Conservation (phyloP, 2,113 vertebrate species). For the Psilopogon haemacephalus region DNA sequence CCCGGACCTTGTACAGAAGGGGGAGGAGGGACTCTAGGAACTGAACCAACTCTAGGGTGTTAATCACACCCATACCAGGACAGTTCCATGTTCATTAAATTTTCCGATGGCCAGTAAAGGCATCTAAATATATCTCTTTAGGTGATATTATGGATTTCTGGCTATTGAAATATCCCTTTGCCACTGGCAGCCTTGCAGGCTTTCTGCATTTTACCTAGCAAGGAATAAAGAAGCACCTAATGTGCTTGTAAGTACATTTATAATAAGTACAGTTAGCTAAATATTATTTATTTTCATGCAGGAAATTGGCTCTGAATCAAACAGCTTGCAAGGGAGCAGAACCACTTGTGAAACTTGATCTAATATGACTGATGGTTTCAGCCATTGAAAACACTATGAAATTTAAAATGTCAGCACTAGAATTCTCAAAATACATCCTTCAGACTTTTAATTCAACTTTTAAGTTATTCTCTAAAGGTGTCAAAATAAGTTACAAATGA, state of each 20-base stretch:
- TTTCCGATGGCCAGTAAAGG: not conserved
- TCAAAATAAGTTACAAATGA: not conserved
- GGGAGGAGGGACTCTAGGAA: no score
- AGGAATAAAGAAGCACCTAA: not conserved
- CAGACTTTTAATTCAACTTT: not conserved
- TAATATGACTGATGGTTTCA: not conserved
- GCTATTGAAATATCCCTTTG: not conserved
- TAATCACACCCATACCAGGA: no score
- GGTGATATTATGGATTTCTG: not conserved
- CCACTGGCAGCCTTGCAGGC: not conserved
- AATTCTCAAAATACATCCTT: not conserved
- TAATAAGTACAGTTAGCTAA: not conserved
- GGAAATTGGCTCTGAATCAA: not conserved
- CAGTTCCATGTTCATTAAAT: not conserved
- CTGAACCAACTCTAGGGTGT: no score
- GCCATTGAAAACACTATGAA: not conserved
- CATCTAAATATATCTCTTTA: not conserved
- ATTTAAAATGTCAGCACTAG: not conserved
- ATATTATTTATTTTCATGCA: not conserved
- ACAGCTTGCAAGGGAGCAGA: not conserved
- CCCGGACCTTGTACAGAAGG: no score
- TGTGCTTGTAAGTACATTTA: not conserved
- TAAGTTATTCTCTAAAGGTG: not conserved
- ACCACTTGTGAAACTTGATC: not conserved
- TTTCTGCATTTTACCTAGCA: not conserved